Evolutionary conservation across 2,113 vertebrate genomes (phyloP).

Genomic region (Podarcis muralis): DNA sequence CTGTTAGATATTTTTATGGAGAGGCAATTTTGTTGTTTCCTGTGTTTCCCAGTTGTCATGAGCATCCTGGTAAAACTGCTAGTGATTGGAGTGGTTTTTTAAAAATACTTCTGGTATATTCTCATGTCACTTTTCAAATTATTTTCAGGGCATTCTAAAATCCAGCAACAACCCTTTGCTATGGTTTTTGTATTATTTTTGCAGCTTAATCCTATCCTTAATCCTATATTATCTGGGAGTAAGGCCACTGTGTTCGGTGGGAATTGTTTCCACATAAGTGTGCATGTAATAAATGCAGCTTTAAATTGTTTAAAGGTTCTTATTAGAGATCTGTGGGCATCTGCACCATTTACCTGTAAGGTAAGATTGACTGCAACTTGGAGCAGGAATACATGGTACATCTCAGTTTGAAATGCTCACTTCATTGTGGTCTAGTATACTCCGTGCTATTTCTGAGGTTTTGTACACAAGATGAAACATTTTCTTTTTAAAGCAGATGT

Average conservation of each 20-base stretch:
- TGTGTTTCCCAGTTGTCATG: background rate
- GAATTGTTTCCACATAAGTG: background rate
- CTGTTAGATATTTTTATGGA: background rate
- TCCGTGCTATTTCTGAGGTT: no score
- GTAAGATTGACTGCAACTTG: background rate
- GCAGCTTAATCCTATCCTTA: no score
- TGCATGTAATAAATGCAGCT: background rate
- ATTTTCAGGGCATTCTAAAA: background rate
- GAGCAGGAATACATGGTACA: background rate
- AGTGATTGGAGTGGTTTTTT: background rate
- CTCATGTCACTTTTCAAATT: background rate
- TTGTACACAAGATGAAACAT: background rate
- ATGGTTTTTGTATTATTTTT: background rate
- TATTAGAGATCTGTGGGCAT: fast-evolving
- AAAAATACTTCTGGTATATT: background rate
- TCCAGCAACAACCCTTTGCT: background rate
- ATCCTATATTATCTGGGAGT: no score
- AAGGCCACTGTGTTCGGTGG: background rate
- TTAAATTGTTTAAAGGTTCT: fast-evolving
- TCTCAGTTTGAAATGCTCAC: background rate
- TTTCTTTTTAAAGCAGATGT: background rate
- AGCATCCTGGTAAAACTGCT: background rate
- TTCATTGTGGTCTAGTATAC: no score
- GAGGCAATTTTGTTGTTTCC: background rate
- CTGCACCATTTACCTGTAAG: background rate